Base-by-base conservation (phyloP, 2,888 invertebrate species). In the Heliconius erato region DNA sequence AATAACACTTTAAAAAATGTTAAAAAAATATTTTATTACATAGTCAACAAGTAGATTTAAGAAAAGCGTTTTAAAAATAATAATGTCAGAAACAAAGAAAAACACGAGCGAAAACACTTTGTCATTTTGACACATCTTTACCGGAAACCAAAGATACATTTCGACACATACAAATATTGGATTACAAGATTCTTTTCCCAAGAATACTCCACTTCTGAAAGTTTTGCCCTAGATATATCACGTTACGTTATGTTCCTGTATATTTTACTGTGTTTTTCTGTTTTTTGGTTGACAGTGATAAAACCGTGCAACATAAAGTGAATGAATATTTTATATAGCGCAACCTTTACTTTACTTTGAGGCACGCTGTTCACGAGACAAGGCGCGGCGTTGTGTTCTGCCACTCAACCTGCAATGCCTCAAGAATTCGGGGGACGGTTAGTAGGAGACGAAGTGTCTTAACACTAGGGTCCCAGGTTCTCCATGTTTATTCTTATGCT, bases 181-280 rank as follows among this genome's bases (percentile, higher is more conserved):
- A 71, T 71, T 71, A 44, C 71, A 26, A 44, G 12, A 23, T n/a
- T 71, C 23, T 26, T 44, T 40, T 71, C 40, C 71, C 71, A 44
- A 71, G 16, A 71, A 44, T 3, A 44, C 44, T 26, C 14, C 23
- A 40, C 14, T 67, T 16, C 14, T 71, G n/a, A n/a, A 4, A 71
- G 40, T 44, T 71, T n/a, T 71, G 71, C 40, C 40, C 71, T 2
- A 71, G 14, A 71, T 71, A 71, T 71, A 71, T 71, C 44, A 6
- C 5, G 26, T 71, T 71, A 44, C 71, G n/a, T 40, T 35, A 26
- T 71, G 3, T 71, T 19, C n/a, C 12, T n/a, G 40, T 44, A 26
- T 26, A 26, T 40, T 71, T 71, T 71, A 71, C 40, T 44, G 26
- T 14, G n/a, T 40, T 14, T 71, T 71, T n/a, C 26, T 71, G 44